A percentile compares a stretch with the other conserved stretches of the same genome.
phyloP scores from a whole-genome alignment of 1,140 invertebrate species.

The Hirudo medicinalis region DNA sequence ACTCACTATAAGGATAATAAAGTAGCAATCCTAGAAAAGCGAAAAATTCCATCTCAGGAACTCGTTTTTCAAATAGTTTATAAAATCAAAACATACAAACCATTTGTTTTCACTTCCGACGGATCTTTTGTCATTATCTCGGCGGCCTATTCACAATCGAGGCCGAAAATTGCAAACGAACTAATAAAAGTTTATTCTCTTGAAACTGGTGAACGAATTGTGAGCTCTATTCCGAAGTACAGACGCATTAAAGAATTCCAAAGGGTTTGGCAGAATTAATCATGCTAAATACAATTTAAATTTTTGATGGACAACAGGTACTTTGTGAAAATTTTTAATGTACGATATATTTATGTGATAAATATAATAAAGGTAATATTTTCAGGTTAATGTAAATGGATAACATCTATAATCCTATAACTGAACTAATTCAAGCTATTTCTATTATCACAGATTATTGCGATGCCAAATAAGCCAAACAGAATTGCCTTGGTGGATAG shows the following conservation, averaged over 20 bases:
- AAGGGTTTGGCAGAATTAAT: neutral
- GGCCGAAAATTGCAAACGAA: constrained; percentile 42
- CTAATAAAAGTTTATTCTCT: neutral
- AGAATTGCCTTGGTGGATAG: constrained; percentile 69
- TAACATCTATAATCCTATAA: no score
- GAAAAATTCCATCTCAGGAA: constrained; percentile 9
- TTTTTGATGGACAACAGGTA: neutral
- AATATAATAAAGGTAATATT: no score
- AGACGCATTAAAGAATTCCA: constrained; percentile 1
- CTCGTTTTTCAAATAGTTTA: neutral
- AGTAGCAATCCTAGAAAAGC: neutral
- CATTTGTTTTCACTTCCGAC: constrained; percentile 65
- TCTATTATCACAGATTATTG: constrained; percentile 31
- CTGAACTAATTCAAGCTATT: no score
- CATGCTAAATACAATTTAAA: neutral
- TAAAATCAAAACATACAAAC: constrained; percentile 32
- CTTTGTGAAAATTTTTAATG: neutral
- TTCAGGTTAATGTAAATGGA: no score
- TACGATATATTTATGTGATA: neutral
- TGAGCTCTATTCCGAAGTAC: neutral
- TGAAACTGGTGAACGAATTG: neutral
- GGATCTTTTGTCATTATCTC: constrained; percentile 60
- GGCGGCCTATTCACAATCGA: constrained; percentile 63
- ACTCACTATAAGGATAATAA: neutral
- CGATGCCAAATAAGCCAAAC: constrained; percentile 39